A percentile compares a stretch with the other conserved stretches of the same genome.
phyloP scores from a whole-genome alignment of 2,797 vertebrate genomes.

The Mionectes olivaceus region DNA sequence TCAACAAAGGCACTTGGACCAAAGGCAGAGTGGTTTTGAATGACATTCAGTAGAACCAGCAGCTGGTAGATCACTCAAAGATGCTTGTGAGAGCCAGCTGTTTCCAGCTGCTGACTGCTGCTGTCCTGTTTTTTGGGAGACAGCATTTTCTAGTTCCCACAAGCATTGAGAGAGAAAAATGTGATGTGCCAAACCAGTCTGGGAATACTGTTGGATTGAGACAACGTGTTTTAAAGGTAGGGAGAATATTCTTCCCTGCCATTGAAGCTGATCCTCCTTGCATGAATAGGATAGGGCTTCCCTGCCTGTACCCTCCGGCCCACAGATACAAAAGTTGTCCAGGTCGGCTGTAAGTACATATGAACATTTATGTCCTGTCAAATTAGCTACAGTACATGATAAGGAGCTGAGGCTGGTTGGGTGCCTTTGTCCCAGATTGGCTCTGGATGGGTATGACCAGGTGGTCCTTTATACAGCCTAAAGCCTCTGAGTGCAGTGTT shows the following conservation, averaged over 20 bases:
- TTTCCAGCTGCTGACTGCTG: slow-evolving; percentile 37
- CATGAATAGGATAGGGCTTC: background rate
- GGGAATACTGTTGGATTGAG: background rate
- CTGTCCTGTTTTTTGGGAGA: background rate
- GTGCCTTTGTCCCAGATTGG: background rate
- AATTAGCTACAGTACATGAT: background rate
- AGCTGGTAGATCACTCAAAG: background rate
- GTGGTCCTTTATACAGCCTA: background rate
- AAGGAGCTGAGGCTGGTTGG: background rate
- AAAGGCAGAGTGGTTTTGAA: background rate
- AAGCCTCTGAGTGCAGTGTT: background rate
- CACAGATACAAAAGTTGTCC: accelerated
- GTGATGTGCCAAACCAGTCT: background rate
- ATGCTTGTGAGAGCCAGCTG: background rate
- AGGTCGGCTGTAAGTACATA: background rate
- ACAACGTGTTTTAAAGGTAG: background rate
- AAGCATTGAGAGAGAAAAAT: background rate
- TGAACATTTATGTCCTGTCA: background rate
- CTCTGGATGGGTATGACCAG: background rate
- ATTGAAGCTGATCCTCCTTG: background rate
- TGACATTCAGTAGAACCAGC: background rate
- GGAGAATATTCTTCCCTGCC: background rate
- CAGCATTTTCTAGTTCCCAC: slow-evolving; percentile 2
- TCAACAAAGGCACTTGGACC: background rate
- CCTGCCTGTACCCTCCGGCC: background rate